Percentiles rank a stretch among this genome's conserved stretches.
These are phyloP conservation scores for Pocillopora verrucosa DNA, from an alignment of 64 coral and sea anemone species.

Conservation along the genomic window DNA sequence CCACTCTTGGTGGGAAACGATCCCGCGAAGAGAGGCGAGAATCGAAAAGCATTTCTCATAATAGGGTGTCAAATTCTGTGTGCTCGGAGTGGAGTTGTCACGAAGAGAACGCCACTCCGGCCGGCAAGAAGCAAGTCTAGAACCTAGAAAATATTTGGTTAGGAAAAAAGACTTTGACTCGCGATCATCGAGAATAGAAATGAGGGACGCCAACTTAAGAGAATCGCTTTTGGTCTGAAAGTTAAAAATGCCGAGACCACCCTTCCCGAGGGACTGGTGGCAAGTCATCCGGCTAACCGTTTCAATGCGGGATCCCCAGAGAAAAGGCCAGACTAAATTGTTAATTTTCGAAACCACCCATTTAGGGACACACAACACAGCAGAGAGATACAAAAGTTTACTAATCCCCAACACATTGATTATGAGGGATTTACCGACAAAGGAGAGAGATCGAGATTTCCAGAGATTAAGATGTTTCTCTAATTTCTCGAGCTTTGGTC, in stretches of 20 bases:
- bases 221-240: neutral
- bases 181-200: neutral
- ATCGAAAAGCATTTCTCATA: neutral
- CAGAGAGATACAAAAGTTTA: neutral
- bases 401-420: neutral
- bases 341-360: too few relatives aligned
- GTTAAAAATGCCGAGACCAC: too few relatives aligned
- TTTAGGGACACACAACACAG: neutral
- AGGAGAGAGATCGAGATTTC: neutral
- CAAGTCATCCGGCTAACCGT: too few relatives aligned
- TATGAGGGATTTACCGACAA: neutral
- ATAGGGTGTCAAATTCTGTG: neutral
- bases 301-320: too few relatives aligned
- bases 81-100: neutral
- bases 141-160: neutral
- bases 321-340: too few relatives aligned
- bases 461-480: constrained; percentile 18
- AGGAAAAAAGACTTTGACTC: neutral
- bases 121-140: neutral
- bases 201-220: neutral
- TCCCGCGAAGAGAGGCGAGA: neutral
- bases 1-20: too few relatives aligned
- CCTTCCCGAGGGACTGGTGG: too few relatives aligned
- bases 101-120: neutral
- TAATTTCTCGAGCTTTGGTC: too few relatives aligned